Conservation (phyloP, 2,113 vertebrate genomes). For the Nothoprocta perdicaria region DNA sequence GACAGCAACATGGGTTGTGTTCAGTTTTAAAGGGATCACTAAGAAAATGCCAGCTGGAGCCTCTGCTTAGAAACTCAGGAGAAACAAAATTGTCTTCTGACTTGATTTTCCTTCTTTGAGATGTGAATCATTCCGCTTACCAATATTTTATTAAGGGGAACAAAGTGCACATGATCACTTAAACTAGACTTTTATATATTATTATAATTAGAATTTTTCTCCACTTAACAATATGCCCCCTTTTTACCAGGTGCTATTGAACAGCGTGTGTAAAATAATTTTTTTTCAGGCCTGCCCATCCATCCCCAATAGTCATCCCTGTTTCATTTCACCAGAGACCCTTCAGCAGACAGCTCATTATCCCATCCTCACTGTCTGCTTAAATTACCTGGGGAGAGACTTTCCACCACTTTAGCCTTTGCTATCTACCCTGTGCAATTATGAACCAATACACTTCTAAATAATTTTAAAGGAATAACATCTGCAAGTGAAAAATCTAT, state of each 20-base stretch:
- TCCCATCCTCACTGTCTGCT: not conserved
- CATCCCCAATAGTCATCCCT: not conserved
- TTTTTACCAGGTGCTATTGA: not conserved
- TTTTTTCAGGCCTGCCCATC: not conserved
- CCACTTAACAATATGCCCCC: not conserved
- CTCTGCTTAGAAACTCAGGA: not conserved
- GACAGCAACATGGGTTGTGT: not conserved
- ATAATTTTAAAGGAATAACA: not conserved
- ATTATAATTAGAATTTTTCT: too few species aligned
- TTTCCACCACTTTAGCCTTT: not conserved
- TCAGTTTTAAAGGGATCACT: not conserved
- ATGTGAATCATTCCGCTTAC: not conserved
- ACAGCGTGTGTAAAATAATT: not conserved
- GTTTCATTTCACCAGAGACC: not conserved
- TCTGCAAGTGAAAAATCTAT: not conserved
- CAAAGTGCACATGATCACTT: too few species aligned
- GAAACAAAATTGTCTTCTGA: not conserved
- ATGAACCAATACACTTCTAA: not conserved
- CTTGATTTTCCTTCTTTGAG: not conserved
- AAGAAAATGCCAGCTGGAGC: not conserved
- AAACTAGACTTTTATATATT: too few species aligned
- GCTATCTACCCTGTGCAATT: not conserved
- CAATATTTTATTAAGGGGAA: not conserved
- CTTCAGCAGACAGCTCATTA: not conserved
- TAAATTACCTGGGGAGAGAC: not conserved